Conservation (phyloP, 1,140 invertebrate species). For the Drosophila pandora region DNA sequence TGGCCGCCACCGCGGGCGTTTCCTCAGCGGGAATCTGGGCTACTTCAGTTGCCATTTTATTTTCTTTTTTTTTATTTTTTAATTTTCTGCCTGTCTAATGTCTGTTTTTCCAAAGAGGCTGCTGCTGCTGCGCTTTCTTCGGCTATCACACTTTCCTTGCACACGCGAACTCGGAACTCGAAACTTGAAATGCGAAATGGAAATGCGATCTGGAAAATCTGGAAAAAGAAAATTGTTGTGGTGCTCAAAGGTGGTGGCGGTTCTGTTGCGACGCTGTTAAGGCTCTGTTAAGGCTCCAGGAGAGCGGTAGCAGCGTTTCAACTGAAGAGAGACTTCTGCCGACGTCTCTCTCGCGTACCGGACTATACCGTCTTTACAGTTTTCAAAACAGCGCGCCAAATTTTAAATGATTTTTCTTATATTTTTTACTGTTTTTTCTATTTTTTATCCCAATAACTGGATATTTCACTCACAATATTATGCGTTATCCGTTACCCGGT, state of each 20-base stretch:
- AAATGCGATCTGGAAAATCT: slow-evolving; percentile 4
- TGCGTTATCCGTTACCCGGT: too few relatives aligned
- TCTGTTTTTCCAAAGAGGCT: slow-evolving; percentile 51
- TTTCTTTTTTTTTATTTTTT: slow-evolving; percentile 34
- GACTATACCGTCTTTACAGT: too few relatives aligned
- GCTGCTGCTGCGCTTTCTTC: slow-evolving; percentile 66
- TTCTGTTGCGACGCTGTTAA: not conserved
- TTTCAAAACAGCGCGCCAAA: too few relatives aligned
- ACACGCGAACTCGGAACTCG: slow-evolving; percentile 42
- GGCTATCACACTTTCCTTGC: slow-evolving; percentile 73
- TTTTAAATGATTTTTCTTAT: too few relatives aligned
- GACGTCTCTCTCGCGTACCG: too few relatives aligned
- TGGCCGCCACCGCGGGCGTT: slow-evolving; percentile 85
- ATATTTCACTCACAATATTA: too few relatives aligned
- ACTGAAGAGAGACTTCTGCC: too few relatives aligned
- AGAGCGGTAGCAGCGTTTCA: not conserved
- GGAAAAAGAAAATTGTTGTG: not conserved
- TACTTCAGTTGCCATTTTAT: slow-evolving; percentile 90
- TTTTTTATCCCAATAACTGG: too few relatives aligned
- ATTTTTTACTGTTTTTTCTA: too few relatives aligned
- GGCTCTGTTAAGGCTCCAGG: not conserved
- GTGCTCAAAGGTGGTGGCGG: not conserved
- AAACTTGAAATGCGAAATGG: not conserved
- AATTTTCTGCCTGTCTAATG: slow-evolving; percentile 22
- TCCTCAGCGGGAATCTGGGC: slow-evolving; percentile 86